phyloP scores from a whole-genome alignment of 2,888 invertebrate species.

The Stomorhina lunata region DNA sequence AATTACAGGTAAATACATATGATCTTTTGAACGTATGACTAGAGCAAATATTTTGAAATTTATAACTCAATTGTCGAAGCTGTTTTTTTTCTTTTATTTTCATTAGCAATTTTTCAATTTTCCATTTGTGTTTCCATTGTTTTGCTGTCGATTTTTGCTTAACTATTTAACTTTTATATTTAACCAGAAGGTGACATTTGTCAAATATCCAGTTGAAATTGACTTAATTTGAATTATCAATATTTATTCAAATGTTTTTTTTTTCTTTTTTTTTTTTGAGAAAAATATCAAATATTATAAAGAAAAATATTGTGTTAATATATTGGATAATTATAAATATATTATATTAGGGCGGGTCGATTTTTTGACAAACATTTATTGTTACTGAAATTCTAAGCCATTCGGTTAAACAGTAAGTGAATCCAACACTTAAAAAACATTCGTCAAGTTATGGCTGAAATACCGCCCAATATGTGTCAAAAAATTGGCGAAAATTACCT shows the following conservation, averaged over 20 bases:
- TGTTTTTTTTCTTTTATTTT: not conserved
- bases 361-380: no score
- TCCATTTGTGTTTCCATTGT: not conserved
- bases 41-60: slow-evolving; percentile 48
- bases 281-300: slow-evolving; percentile 20
- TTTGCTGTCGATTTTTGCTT: slow-evolving; percentile 15
- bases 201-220: slow-evolving; percentile 23
- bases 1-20: no score
- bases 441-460: no score
- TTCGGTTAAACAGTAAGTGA: no score
- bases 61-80: slow-evolving; percentile 21
- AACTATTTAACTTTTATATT: not conserved
- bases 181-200: slow-evolving; percentile 33
- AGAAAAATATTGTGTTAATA: slow-evolving; percentile 5
- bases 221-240: slow-evolving; percentile 51
- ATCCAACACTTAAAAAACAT: no score
- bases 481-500: no score
- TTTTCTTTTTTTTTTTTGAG: no score
- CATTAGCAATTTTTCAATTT: no score
- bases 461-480: no score
- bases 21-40: no score
- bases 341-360: no score
- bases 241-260: slow-evolving; percentile 49
- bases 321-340: slow-evolving; percentile 35
- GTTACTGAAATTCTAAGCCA: no score